Conservation (phyloP, 2,888 invertebrate species). For the Orchesellides sinensis region DNA sequence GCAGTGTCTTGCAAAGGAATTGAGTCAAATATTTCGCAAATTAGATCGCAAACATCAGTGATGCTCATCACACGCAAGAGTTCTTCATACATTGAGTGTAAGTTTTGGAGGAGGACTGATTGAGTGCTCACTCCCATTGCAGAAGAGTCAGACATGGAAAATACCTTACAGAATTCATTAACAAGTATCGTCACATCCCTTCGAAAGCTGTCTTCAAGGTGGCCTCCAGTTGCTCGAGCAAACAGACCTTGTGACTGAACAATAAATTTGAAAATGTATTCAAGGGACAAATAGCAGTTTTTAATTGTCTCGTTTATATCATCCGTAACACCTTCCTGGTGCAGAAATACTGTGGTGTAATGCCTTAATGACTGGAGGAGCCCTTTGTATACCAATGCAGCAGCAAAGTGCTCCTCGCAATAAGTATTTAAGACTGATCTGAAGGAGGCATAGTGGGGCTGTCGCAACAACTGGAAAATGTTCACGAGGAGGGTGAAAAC, state of each 20-base stretch:
- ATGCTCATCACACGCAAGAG: conserved; percentile 80
- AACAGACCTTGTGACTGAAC: conserved; percentile 92
- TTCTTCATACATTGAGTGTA: conserved; percentile 90
- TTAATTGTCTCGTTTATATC: conserved; percentile 93
- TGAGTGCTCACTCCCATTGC: conserved; percentile 84
- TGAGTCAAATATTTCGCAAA: conserved; percentile 87
- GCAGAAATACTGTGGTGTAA: conserved; percentile 86
- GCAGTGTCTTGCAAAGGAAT: conserved; percentile 83
- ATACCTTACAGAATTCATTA: conserved; percentile 87
- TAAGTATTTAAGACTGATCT: conserved; percentile 96
- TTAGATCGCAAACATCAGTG: conserved; percentile 87
- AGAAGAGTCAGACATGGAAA: conserved; percentile 84
- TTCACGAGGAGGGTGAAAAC: conserved; percentile 94
- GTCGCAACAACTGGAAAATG: conserved; percentile 89
- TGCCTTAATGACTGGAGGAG: conserved; percentile 92
- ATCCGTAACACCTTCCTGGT: conserved; percentile 90
- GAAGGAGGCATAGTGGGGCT: conserved; percentile 95
- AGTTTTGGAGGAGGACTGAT: conserved; percentile 89
- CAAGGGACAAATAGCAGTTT: conserved; percentile 92
- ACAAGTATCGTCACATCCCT: conserved; percentile 83
- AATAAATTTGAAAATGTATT: conserved; percentile 94
- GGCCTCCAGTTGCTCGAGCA: conserved; percentile 90
- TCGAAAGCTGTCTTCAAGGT: conserved; percentile 92
- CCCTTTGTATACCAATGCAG: conserved; percentile 94
- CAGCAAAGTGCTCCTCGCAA: conserved; percentile 95